Percentiles rank a stretch among this genome's conserved stretches.
Conservation (phyloP, 2,888 invertebrate genomes). For the Bombyx huttoni region DNA sequence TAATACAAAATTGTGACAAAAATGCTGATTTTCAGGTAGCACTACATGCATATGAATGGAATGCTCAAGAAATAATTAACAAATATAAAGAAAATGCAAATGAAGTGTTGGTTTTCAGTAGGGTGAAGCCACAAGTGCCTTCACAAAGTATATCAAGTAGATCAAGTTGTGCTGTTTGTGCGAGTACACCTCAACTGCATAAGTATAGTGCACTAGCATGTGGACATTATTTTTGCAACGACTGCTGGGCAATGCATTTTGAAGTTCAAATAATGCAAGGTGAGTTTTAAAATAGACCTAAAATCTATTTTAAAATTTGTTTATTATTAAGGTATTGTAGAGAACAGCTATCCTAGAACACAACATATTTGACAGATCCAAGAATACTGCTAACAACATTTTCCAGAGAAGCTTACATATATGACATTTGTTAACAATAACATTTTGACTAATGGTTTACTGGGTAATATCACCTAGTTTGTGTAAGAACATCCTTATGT, state of each 20-base stretch:
- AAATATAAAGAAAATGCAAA: slow-evolving; percentile 86
- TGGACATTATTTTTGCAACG: slow-evolving; percentile 94
- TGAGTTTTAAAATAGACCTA: slow-evolving; percentile 6
- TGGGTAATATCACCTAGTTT: too few species aligned
- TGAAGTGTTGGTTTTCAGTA: slow-evolving; percentile 69
- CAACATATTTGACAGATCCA: too few species aligned
- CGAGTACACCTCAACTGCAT: slow-evolving; percentile 74
- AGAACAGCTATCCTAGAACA: too few species aligned
- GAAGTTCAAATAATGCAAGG: slow-evolving; percentile 96
- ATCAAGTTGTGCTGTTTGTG: slow-evolving; percentile 85
- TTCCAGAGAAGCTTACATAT: too few species aligned
- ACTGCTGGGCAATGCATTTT: slow-evolving; percentile 97
- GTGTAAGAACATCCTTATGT: too few species aligned
- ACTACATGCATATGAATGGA: slow-evolving; percentile 92
- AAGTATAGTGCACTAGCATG: slow-evolving; percentile 88
- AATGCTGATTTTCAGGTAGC: slow-evolving; percentile 71
- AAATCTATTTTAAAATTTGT: too few species aligned
- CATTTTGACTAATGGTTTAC: too few species aligned
- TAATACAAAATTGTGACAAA: neutral
- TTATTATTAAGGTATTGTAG: too few species aligned
- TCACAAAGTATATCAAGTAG: slow-evolving; percentile 39
- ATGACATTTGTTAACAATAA: too few species aligned
- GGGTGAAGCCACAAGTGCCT: slow-evolving; percentile 51
- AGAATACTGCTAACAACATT: too few species aligned
- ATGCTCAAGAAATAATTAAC: slow-evolving; percentile 83